Evolutionary conservation across 2,113 vertebrate genomes (phyloP), one percentile per base, ranked within the genome.

Genomic region (Calypte anna): DNA sequence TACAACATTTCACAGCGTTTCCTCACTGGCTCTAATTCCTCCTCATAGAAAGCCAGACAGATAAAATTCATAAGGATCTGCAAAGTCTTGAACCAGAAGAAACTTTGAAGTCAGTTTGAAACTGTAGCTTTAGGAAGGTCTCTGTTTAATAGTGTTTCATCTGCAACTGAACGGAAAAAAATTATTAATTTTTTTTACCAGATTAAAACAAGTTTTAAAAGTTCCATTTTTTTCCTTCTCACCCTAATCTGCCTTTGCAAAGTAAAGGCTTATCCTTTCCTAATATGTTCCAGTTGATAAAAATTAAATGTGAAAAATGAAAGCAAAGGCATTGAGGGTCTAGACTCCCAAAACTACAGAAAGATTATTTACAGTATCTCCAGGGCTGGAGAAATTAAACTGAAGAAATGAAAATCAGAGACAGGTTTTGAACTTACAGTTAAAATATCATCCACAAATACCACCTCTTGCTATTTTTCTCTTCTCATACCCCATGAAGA

Each of bases 231-330:
- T 62, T 82, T 61, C 61, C 14, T 80, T 86, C 38, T 66, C 8
- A 46, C 76, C 31, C 25, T 62, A 76, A 85, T 19, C 14, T 57
- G 55, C n/a, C 54, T 90, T 91, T 77, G n/a, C 70, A 58, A 91
- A 94, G 48, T 13, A 88, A 69, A 91, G 51, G 51, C 43, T 94
- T 90, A 90, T 51, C 36, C 20, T 54, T 80, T 90, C 28, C 38
- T 88, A 88, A 58, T 83, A 77, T 17, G 63, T 90, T 94, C 68
- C 72, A 90, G 59, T 14, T 86, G 88, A 86, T 53, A 80, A 22
- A 90, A 94, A 93, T 93, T 69, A 85, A 80, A 83, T 46, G 13
- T 77, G 63, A 74, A 93, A 96, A 94, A 90, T 70, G 14, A 63
- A 90, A 86, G 90, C 23, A 91, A 91, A 93, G 46, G 43, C 38